Evolutionary conservation across 2,113 vertebrate species (phyloP), one percentile per base, ranked within the genome.

Genomic region (Pygoscelis adeliae): DNA sequence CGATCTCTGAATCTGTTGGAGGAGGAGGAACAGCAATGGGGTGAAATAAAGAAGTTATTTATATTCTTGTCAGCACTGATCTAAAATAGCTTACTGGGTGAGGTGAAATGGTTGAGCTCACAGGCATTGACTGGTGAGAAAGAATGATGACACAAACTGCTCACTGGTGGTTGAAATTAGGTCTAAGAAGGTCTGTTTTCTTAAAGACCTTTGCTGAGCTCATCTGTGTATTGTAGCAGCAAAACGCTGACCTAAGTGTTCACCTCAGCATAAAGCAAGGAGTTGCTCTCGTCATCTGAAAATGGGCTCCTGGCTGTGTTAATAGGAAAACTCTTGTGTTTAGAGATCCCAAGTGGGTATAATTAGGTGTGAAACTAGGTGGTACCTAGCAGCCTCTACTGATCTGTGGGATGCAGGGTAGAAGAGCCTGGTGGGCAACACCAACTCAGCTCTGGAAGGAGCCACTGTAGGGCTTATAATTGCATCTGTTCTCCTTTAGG

Each of bases 151-250:
- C 40, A 79, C 87, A 46, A 19, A 66, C 70, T 76, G 66, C 62
- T 70, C 58, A 53, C 49, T 77, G 70, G 66, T 83, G 62, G 81
- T 2, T 76, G 79, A 82, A 93, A 93, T 90, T n/a, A 80, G 77
- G 52, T 84, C 62, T 87, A 8, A 65, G 46, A 42, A 88, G 74
- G 87, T 93, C 84, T 91, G 62, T 73, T 94, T 91, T 56, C 46
- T 90, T 73, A 46, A 80, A 59, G 53, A 92, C 78, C 78, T 96
- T 85, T 90, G 40, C 67, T 96, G 95, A 95, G 85, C 87, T 95
- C 95, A 93, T 95, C 85, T 92, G 34, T 76, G 46, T 72, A 38
- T 62, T 88, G 40, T 13, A 50, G 53, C 88, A 90, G n/a, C 6
- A 18, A 83, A 90, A 77, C 0, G 0, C n/a, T 90, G 82, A 92